Conservation (phyloP, 2,888 invertebrate species). For the Seira sanloemensis region DNA sequence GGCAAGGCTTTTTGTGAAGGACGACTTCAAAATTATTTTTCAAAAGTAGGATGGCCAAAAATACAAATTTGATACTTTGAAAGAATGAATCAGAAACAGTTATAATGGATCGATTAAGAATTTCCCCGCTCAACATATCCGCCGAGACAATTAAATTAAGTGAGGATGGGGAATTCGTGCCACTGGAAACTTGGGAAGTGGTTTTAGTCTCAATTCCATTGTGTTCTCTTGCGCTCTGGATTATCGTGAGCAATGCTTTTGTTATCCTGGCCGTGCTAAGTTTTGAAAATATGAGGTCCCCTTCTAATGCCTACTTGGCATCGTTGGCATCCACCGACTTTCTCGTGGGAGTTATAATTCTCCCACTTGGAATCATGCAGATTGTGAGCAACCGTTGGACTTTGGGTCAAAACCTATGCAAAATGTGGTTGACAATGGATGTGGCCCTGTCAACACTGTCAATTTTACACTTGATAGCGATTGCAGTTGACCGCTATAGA, state of each 20-base stretch:
- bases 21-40: too few species aligned
- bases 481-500: slow-evolving; percentile 69
- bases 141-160: too few species aligned
- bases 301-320: slow-evolving; percentile 68
- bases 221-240: slow-evolving; percentile 25
- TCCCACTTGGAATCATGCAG: slow-evolving; percentile 66
- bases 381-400: slow-evolving; percentile 55
- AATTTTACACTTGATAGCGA: slow-evolving; percentile 69
- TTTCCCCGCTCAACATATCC: too few species aligned
- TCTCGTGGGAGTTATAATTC: slow-evolving; percentile 65
- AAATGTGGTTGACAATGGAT: slow-evolving; percentile 64
- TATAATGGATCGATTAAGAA: too few species aligned
- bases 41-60: too few species aligned
- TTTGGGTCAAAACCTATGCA: slow-evolving; percentile 50
- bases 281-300: slow-evolving; percentile 56
- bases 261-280: slow-evolving; percentile 64
- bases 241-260: slow-evolving; percentile 55
- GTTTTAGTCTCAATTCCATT: slow-evolving; percentile 21
- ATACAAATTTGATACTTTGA: too few species aligned
- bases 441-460: slow-evolving; percentile 67
- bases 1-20: too few species aligned
- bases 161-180: background rate
- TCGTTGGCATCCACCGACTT: slow-evolving; percentile 67
- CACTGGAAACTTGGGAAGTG: slow-evolving; percentile 26
- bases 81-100: too few species aligned